Evolutionary conservation across 2,113 vertebrate genomes (phyloP).

Genomic region (Gymnocephalus cernua): DNA sequence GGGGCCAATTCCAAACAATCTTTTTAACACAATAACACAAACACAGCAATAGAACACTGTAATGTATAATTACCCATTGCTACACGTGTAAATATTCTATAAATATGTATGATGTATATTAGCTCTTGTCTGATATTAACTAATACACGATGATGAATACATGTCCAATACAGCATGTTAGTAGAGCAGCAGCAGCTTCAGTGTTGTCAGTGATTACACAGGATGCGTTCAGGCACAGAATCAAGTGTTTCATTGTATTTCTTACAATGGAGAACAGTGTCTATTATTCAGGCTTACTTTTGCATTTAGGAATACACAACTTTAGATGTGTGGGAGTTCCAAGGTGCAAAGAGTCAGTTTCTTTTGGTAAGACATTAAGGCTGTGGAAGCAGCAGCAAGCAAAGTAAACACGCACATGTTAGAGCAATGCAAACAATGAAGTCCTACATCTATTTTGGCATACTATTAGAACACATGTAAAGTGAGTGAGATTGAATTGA

Average conservation of each 20-base stretch:
- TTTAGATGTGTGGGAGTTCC: background rate
- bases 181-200: background rate
- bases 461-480: background rate
- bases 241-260: too few relatives aligned
- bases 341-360: background rate
- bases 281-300: background rate
- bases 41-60: background rate
- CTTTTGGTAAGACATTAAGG: background rate
- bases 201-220: too few relatives aligned
- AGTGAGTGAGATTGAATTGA: background rate
- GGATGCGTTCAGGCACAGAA: too few relatives aligned
- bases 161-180: background rate
- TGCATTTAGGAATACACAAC: background rate
- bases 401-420: conserved; percentile 1
- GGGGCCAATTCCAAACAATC: conserved; percentile 2
- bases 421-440: background rate
- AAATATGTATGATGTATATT: background rate
- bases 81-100: background rate
- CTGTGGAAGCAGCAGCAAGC: background rate
- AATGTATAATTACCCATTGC: background rate
- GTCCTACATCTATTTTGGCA: too few relatives aligned
- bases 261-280: too few relatives aligned
- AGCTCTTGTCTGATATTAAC: too few relatives aligned
- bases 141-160: too few relatives aligned
- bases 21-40: background rate